phyloP scores from a whole-genome alignment of 2,888 invertebrate genomes.

The Mythimna impura region DNA sequence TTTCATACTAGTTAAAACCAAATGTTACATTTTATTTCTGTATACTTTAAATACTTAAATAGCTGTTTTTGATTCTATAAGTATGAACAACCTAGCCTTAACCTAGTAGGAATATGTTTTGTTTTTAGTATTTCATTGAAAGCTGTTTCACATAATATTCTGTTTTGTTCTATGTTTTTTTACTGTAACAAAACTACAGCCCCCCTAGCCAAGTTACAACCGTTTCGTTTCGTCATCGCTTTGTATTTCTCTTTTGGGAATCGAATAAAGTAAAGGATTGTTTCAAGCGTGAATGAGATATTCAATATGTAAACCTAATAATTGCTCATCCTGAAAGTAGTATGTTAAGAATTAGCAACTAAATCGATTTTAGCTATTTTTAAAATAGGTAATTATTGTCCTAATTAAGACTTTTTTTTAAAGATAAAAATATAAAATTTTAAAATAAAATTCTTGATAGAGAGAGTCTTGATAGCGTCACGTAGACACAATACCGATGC shows the following conservation, averaged over 20 bases:
- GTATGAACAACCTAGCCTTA: not conserved
- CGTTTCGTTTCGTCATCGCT: too few species aligned
- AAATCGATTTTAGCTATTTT: too few species aligned
- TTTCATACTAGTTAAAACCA: not conserved
- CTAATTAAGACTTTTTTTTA: too few species aligned
- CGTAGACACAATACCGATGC: too few species aligned
- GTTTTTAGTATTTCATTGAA: not conserved
- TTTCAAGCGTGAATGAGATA: not conserved
- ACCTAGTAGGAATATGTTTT: not conserved
- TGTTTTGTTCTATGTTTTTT: not conserved
- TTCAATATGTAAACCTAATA: not conserved
- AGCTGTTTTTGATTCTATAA: not conserved
- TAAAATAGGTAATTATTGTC: too few species aligned
- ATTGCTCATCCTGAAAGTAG: too few species aligned
- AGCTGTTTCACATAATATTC: not conserved
- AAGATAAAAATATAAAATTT: too few species aligned
- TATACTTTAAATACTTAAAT: not conserved
- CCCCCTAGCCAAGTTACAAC: too few species aligned
- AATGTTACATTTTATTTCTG: not conserved
- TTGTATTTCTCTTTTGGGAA: not conserved
- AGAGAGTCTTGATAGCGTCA: too few species aligned
- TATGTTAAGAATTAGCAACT: too few species aligned
- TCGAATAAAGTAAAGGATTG: not conserved
- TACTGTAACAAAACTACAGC: too few species aligned
- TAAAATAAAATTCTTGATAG: too few species aligned